Evolutionary conservation across 64 coral and sea anemone species (phyloP), one percentile per base, ranked within the genome.

Genomic region (Platygyra sinensis): DNA sequence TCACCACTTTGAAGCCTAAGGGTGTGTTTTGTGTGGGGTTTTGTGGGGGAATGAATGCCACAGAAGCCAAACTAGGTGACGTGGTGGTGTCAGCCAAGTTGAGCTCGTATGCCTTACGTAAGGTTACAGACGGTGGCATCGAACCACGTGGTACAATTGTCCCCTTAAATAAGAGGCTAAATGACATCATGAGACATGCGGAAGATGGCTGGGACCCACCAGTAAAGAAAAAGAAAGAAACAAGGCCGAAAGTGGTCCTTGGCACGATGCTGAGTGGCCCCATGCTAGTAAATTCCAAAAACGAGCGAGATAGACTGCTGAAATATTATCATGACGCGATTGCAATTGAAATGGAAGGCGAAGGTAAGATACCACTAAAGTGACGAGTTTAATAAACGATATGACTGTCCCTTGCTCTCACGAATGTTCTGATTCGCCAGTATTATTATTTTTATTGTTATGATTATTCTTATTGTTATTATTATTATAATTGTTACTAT

Each of bases 261-360:
- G 87, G 46, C 59, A 72, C 30, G 74, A 22, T 89, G 32, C 17
- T 89, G 22, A 89, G 87, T 28, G 87, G 87, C 31, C 74, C 87
- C 25, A 74, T 78, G 54, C 18, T 78, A 13, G 75, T 89, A 10
- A 33, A 89, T 62, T 31, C 30, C 9, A 10, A 60, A 61, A 72
- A 62, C 49, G 28, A 51, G 36, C 16, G 60, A 20, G 27, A 30
- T 1, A 39, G 76, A 62, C 74, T 78, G 18, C 16, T 76, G 14
- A 62, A 39, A 60, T 0, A 78, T 18, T 89, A 61, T 32, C 87
- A 57, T 27, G 60, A 78, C 4, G 87, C 87, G 46, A 54, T 78
- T 33, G 87, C 87, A 20, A 31, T 64, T 25, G 87, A 89, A 55
- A 89, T 78, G 87, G 87, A 89, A 60, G 87, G 87, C 10, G 22